These are phyloP conservation scores for Papilio xuthus DNA, from an alignment of 1,140 invertebrate species.

Conservation along the genomic window DNA sequence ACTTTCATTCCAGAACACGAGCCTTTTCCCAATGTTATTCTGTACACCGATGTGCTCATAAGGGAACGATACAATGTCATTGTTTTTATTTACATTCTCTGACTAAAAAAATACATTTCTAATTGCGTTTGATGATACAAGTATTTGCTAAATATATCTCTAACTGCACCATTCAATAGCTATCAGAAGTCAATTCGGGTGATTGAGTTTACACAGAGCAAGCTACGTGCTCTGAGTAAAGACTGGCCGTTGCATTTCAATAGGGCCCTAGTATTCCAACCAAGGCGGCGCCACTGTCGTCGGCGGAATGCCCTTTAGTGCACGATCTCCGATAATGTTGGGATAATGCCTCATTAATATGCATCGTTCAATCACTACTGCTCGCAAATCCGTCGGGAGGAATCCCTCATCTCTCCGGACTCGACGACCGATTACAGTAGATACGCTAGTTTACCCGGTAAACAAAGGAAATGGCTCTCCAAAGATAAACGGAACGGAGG, in stretches of 20 bases:
- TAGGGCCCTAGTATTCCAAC: conserved; percentile 52
- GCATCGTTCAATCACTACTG: conserved; percentile 37
- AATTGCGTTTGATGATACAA: background rate
- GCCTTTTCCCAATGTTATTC: background rate
- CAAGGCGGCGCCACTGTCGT: conserved; percentile 46
- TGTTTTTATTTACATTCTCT: background rate
- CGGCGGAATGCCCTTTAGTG: conserved; percentile 53
- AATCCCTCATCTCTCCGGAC: background rate
- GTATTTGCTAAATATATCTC: background rate
- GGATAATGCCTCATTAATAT: conserved; percentile 50
- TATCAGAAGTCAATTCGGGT: background rate
- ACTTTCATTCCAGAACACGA: conserved; percentile 11
- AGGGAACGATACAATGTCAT: background rate
- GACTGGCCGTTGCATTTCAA: conserved; percentile 33
- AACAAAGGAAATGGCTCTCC: conserved; percentile 18
- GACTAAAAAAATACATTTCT: background rate
- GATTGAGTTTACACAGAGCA: conserved; percentile 11
- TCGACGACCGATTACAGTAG: background rate
- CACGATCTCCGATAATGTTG: conserved; percentile 37
- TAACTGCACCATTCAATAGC: background rate
- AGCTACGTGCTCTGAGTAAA: background rate
- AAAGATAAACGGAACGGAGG: conserved; percentile 12
- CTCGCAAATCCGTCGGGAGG: conserved; percentile 18
- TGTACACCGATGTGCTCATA: background rate
- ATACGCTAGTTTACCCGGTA: conserved; percentile 9